Base-by-base conservation (phyloP, 1,140 invertebrate genomes). In the Cherax quadricarinatus region DNA sequence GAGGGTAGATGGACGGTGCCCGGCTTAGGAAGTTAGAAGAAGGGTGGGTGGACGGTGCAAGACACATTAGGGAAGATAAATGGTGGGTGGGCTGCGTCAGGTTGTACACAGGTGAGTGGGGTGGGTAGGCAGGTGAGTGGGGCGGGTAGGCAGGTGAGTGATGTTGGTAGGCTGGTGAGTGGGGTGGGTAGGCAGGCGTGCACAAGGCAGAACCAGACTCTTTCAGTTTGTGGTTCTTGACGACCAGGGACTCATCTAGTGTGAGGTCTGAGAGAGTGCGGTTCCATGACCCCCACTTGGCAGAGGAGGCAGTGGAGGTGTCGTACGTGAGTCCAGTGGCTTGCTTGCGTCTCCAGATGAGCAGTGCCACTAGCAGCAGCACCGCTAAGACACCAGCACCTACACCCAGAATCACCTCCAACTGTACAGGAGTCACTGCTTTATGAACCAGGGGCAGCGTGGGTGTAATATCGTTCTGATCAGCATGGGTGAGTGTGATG, bases 401-500 rank as follows among this genome's bases (percentile, higher is more conserved):
- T 53, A 60, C 51, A 4, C 89, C 89, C 30, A 84, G 62, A 6
- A 91, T 21, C 4, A 91, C 73, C 82, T 91, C 89, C 53, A 91
- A 48, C 51, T 66, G 57, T 24, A 91, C 83, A 18, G 82, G 89
- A 18, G 83, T 48, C 66, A 78, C 66, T 16, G 81, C 81, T 49
- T 85, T 82, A 62, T 91, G 89, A 48, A 91, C 89, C 5, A 91
- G 89, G 6, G 89, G 89, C 41, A 91, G 89, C 16, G 82, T 91
- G n/a, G 89, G 89, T 18, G 79, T 92, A 80, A 92, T 81, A 24
- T 62, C 57, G 60, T 86, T 86, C 60, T 86, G 62, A n/a, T 49
- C 51, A n/a, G 62, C 80, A 48, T 92, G 91, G 53, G 93, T 88
- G 86, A 85, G 57, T 80, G 87, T 86, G 53, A 89, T 93, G 60